Conservation (phyloP, 2,888 invertebrate genomes). For the Caenorhabditis angaria region DNA sequence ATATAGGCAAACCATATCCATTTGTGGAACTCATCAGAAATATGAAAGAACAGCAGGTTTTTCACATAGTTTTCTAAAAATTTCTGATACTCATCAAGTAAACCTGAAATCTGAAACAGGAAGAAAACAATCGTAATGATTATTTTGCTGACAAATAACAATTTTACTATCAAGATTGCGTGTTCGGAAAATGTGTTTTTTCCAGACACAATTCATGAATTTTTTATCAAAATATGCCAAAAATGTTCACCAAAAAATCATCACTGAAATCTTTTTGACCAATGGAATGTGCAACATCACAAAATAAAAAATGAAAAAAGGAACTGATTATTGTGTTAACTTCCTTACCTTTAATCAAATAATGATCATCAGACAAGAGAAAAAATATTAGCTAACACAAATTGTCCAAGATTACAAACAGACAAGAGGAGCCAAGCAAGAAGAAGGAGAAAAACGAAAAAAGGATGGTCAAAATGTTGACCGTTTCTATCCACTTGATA, state of each 20-base stretch:
- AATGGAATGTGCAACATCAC: neutral
- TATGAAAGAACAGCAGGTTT: too few relatives aligned
- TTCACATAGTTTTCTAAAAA: too few relatives aligned
- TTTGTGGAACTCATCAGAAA: too few relatives aligned
- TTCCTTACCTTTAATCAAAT: slow-evolving; percentile 27
- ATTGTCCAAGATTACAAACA: slow-evolving; percentile 4
- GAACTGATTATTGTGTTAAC: slow-evolving; percentile 16
- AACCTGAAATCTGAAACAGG: too few relatives aligned
- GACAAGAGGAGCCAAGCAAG: slow-evolving; percentile 20
- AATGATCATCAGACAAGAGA: slow-evolving; percentile 7
- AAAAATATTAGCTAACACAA: slow-evolving; percentile 6
- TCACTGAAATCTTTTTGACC: neutral
- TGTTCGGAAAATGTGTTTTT: too few relatives aligned
- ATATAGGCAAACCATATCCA: too few relatives aligned
- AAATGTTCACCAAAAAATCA: neutral
- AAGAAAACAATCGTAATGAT: too few relatives aligned
- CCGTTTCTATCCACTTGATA: slow-evolving; percentile 50
- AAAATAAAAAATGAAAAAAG: neutral
- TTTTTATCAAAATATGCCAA: too few relatives aligned
- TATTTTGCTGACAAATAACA: too few relatives aligned
- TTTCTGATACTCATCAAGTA: too few relatives aligned
- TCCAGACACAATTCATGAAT: too few relatives aligned
- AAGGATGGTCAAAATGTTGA: slow-evolving; percentile 48
- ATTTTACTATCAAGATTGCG: too few relatives aligned
- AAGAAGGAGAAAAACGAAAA: slow-evolving; percentile 21